Conservation (phyloP, 2,797 vertebrate genomes). For the Acanthurus lineatus region DNA sequence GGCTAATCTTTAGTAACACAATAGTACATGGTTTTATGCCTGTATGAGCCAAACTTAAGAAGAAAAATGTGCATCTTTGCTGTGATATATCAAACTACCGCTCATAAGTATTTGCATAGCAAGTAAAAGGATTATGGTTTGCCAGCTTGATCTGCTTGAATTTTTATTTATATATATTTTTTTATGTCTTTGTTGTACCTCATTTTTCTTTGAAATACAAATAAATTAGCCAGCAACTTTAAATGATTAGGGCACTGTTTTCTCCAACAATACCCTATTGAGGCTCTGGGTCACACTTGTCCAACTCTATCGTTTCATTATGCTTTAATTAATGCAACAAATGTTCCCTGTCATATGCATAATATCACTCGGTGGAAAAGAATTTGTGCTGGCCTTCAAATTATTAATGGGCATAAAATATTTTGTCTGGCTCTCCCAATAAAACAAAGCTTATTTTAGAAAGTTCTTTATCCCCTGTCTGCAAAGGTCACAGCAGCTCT, state of each 20-base stretch:
- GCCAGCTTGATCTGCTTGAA: background rate
- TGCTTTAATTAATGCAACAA: constrained; percentile 57
- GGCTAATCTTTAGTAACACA: background rate
- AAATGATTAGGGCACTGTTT: background rate
- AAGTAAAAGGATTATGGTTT: background rate
- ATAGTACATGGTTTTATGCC: background rate
- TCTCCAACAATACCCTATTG: background rate
- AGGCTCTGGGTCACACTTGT: constrained; percentile 33
- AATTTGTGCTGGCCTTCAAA: constrained; percentile 25
- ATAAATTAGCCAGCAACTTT: background rate
- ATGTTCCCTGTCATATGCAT: constrained; percentile 45
- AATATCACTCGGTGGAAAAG: constrained; percentile 31
- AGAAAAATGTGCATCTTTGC: too few species aligned
- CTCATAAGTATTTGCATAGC: background rate
- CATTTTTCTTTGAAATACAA: background rate
- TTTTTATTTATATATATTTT: background rate
- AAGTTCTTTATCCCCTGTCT: background rate
- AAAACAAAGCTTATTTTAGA: constrained; percentile 26
- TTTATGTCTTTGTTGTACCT: background rate
- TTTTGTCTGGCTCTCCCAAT: constrained; percentile 13
- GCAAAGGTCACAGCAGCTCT: constrained; percentile 29
- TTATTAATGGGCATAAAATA: constrained; percentile 37
- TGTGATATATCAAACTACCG: too few species aligned
- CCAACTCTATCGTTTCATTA: constrained; percentile 31
- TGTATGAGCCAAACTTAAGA: too few species aligned